Evolutionary conservation across 2,113 vertebrate genomes (phyloP), one percentile per base, ranked within the genome.

Genomic region (Psephotus haematonotus): DNA sequence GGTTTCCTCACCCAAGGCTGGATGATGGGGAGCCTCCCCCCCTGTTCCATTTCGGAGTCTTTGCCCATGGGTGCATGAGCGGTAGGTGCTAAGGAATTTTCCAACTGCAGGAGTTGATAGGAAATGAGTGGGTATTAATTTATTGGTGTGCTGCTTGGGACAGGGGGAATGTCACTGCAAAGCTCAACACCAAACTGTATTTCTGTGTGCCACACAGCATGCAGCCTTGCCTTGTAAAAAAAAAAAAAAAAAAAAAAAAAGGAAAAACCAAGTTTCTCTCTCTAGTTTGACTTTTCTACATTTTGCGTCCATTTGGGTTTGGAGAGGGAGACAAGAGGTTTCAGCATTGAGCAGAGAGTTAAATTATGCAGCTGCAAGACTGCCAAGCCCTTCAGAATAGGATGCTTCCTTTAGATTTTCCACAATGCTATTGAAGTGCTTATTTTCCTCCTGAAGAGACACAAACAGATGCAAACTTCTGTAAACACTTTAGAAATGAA

Each of bases 391-490:
- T 97, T 97, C 97, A 98, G 98, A 97, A 98, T 97, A 95, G 98
- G 98, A 98, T 98, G 97, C 98, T 98, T 98, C 97, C 80, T 98
- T 98, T 97, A 98, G 97, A 97, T 98, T 98, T 97, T 98, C 93
- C 97, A 98, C 98, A 98, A 98, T 98, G 98, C 98, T 98, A 98
- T 98, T 98, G 98, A 98, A 98, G 98, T 98, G 98, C 98, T 98
- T 98, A 98, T 98, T 98, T 98, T 98, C 98, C 98, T 98, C 98
- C 98, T 98, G 98, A 98, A 98, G 98, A 98, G 98, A 98, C 98
- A 98, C 98, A 98, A 98, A 98, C 98, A 98, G 98, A 98, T 98
- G 98, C 98, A 98, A 98, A 98, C 98, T 98, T 98, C 98, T 98
- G 98, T 98, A 98, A 98, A 98, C 98, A 98, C 98, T 98, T 98